Evolutionary conservation across 2,113 vertebrate species (phyloP).

Genomic region (Nettapus auritus): DNA sequence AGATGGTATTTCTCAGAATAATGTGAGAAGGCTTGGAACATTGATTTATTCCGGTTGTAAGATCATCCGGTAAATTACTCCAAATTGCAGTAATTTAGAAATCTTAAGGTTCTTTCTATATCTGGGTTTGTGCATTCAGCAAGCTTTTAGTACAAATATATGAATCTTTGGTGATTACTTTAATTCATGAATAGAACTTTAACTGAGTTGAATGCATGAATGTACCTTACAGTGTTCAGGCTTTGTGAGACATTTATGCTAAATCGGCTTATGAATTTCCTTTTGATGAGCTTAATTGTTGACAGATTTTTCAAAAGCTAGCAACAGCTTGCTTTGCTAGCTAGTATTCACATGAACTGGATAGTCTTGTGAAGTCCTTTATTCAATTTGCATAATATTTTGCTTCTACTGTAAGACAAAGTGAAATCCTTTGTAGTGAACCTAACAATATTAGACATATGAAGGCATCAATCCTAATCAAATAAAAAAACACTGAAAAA

Average conservation of each 20-base stretch:
- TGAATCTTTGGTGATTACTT: conserved; percentile 40
- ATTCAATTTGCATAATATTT: conserved; percentile 60
- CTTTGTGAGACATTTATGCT: conserved; percentile 46
- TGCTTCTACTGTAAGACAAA: conserved; percentile 29
- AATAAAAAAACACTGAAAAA: not conserved
- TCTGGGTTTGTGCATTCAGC: conserved; percentile 47
- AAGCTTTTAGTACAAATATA: conserved; percentile 54
- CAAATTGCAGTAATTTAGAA: conserved; percentile 64
- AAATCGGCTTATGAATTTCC: conserved; percentile 60
- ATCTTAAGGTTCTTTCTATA: conserved; percentile 52
- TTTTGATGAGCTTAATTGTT: conserved; percentile 71
- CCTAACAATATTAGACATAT: conserved; percentile 24
- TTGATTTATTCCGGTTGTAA: conserved; percentile 47
- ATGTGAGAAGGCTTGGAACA: conserved; percentile 18
- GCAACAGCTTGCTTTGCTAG: conserved; percentile 48
- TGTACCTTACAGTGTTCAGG: conserved; percentile 43
- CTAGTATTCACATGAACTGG: conserved; percentile 48
- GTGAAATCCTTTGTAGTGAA: conserved; percentile 30
- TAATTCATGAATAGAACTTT: conserved; percentile 54
- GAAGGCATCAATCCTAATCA: conserved; percentile 12
- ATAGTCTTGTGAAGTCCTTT: conserved; percentile 55
- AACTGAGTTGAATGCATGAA: conserved; percentile 39
- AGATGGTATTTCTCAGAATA: conserved; percentile 36
- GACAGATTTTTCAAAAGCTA: conserved; percentile 66
- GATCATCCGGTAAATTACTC: conserved; percentile 44